Conservation (phyloP, 2,113 vertebrate genomes). For the Athene noctua region DNA sequence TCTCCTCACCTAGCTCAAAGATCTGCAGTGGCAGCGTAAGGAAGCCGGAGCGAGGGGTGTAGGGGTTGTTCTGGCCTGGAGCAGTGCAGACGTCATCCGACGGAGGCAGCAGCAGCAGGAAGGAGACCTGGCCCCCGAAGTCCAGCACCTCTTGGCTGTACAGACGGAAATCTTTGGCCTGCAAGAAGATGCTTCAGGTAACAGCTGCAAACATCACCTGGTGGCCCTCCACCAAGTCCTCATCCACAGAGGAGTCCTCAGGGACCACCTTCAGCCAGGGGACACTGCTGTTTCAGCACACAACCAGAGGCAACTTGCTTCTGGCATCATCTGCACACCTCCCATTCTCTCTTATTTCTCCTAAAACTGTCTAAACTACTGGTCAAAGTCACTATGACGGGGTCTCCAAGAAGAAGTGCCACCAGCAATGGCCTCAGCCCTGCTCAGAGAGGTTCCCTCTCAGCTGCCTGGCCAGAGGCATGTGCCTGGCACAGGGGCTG, state of each 20-base stretch:
- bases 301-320: neutral
- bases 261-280: neutral
- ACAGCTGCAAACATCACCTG: neutral
- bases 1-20: conserved; percentile 86
- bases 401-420: neutral
- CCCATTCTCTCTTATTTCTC: neutral
- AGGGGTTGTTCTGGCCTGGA: conserved; percentile 87
- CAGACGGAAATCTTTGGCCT: conserved; percentile 89
- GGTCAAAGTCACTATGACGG: neutral
- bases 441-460: neutral
- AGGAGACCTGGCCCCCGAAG: conserved; percentile 86
- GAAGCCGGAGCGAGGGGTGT: conserved; percentile 83
- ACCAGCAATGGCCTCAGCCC: neutral
- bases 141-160: conserved; percentile 91
- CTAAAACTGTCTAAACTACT: neutral
- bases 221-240: neutral
- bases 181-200: neutral
- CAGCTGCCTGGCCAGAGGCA: neutral
- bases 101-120: conserved; percentile 86
- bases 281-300: neutral
- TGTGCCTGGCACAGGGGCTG: neutral
- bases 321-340: neutral
- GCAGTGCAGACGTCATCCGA: conserved; percentile 88
- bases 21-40: conserved; percentile 88
- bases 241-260: neutral